Base-by-base conservation (phyloP, 2,888 invertebrate species). In the Stramonita haemastoma region DNA sequence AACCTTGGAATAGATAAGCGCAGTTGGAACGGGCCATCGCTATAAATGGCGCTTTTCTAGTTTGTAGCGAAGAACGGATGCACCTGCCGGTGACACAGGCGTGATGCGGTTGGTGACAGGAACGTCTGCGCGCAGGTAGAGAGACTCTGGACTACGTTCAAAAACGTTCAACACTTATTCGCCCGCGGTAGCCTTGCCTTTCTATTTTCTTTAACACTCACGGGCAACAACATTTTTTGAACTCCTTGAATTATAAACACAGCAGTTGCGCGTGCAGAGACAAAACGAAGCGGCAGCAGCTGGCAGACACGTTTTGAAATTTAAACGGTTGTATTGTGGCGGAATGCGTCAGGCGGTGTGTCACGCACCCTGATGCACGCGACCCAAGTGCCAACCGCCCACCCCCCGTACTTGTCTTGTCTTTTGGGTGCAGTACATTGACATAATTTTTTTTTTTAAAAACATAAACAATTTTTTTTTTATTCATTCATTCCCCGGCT, bases 21-120 rank as follows among this genome's bases (percentile, higher is more conserved):
- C 86, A 34, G 22, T 46, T 46, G 8, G 46, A 46, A 8, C 46
- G 46, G 46, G 8, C 46, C 46, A 46, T 46, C 46, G 46, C 46
- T 46, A 46, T 46, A 46, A 46, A 46, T 46, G 46, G 46, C 46
- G 46, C 46, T 46, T 46, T 46, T 46, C 46, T 46, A 29, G 22
- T 17, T 15, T 6, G 57, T 46, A 5, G n/a, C 15, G 57, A 57
- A 19, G 84, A 84, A 34, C 86, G 86, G 86, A 86, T 66, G 60
- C 86, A 86, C 86, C 86, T 86, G 86, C 86, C 86, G 29, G 8
- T 86, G 86, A 86, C 86, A 86, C 86, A 86, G 84, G 86, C 86
- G 86, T 86, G 86, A 86, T 86, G 86, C 86, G 86, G 86, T 86
- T 86, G 86, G 86, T 86, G 86, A 86, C 86, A 86, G 66, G 29